phyloP scores from a whole-genome alignment of 2,113 vertebrate genomes.

The Rhinolophus sinicus region DNA sequence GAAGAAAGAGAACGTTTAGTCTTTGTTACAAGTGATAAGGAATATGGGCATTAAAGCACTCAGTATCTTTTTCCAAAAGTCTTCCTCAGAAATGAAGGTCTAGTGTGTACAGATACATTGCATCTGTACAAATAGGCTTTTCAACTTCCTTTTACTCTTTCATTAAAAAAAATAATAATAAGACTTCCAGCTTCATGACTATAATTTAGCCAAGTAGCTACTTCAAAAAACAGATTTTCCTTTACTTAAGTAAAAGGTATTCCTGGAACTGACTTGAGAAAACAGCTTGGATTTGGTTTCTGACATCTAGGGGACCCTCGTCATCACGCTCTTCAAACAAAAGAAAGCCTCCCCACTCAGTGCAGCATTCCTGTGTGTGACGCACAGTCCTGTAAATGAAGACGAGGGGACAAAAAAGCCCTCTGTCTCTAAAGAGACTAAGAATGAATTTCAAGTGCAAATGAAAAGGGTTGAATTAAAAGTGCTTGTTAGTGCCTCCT shows the following conservation, averaged over 20 bases:
- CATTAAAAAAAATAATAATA: neutral
- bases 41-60: neutral
- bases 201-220: neutral
- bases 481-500: slow-evolving; percentile 29
- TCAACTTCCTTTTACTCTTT: neutral
- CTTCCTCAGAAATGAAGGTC: neutral
- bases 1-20: neutral
- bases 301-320: neutral
- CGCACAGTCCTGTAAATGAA: neutral
- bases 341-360: neutral
- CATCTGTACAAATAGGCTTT: neutral
- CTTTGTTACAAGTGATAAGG: neutral
- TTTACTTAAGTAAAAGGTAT: slow-evolving; percentile 13
- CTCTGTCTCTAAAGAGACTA: slow-evolving; percentile 51
- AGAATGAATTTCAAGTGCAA: slow-evolving; percentile 59
- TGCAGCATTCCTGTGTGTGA: rapidly evolving
- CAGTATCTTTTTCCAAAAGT: neutral
- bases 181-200: neutral
- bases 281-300: neutral
- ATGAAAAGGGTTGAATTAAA: slow-evolving; percentile 52
- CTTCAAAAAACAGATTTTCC: neutral
- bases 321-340: neutral
- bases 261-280: neutral
- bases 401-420: slow-evolving; percentile 36
- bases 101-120: neutral